Percentiles rank a stretch among this genome's conserved stretches.
Evolutionary conservation across 2,888 invertebrate genomes (phyloP).

Genomic region (Diploptera punctata): DNA sequence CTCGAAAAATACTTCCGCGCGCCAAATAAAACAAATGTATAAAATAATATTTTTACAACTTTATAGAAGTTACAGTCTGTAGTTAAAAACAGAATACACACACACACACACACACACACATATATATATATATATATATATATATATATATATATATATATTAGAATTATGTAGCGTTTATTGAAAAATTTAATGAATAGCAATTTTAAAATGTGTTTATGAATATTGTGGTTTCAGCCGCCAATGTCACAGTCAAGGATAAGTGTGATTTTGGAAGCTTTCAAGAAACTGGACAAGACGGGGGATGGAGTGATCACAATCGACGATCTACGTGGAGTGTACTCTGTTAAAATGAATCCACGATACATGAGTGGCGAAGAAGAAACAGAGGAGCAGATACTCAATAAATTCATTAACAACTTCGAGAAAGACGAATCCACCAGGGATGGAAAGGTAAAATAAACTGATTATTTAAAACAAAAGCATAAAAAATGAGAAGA

Average conservation of each 20-base stretch:
- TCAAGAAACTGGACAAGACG: constrained; percentile 86
- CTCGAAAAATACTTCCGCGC: too few species aligned
- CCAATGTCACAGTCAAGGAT: constrained; percentile 78
- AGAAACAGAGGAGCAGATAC: constrained; percentile 81
- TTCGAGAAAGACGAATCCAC: constrained; percentile 76
- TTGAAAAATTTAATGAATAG: too few species aligned
- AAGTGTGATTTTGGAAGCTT: constrained; percentile 79
- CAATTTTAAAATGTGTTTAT: too few species aligned
- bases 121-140: too few species aligned
- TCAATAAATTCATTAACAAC: constrained; percentile 80
- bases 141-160: too few species aligned
- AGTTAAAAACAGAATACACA: too few species aligned
- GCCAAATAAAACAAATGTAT: too few species aligned
- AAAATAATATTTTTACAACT: too few species aligned
- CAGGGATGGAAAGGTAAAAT: constrained; percentile 74
- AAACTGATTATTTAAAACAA: not conserved
- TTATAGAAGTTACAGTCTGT: too few species aligned
- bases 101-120: too few species aligned
- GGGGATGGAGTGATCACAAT: constrained; percentile 82
- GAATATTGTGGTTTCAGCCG: constrained; percentile 76
- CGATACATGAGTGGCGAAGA: constrained; percentile 88
- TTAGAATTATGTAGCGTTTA: too few species aligned
- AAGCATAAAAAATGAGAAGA: too few species aligned
- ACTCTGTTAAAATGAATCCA: constrained; percentile 82
- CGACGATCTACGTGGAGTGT: constrained; percentile 79